Evolutionary conservation across 2,888 invertebrate genomes (phyloP).

Genomic region (Drymonia ruficornis): DNA sequence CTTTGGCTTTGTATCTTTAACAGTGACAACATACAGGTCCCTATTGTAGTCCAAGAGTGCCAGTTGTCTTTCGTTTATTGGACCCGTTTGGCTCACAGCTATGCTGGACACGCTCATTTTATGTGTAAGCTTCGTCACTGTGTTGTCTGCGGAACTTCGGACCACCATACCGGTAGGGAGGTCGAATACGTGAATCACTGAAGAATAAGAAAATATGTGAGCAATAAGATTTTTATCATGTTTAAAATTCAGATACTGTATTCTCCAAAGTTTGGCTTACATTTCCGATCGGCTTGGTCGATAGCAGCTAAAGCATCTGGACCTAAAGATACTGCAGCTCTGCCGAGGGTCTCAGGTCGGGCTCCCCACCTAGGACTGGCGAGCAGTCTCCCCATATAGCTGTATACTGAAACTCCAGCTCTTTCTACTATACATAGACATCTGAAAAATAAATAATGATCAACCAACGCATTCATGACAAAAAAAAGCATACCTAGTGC

Average conservation of each 20-base stretch:
- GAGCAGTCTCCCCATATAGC: conserved; percentile 95
- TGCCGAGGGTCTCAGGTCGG: conserved; percentile 91
- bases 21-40: conserved; percentile 93
- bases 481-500: background rate
- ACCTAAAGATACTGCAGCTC: conserved; percentile 91
- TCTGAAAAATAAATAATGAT: conserved; percentile 82
- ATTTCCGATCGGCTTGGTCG: conserved; percentile 93
- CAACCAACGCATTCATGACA: background rate
- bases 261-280: conserved; percentile 70
- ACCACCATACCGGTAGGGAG: conserved; percentile 87
- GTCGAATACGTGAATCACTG: conserved; percentile 94
- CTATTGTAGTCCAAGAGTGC: conserved; percentile 95
- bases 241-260: too few relatives aligned
- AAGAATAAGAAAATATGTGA: conserved; percentile 27
- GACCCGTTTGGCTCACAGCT: conserved; percentile 93
- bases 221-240: too few relatives aligned
- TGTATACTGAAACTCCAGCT: conserved; percentile 93
- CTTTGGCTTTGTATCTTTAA: conserved; percentile 87
- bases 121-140: conserved; percentile 90
- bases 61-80: conserved; percentile 90
- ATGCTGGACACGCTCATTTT: conserved; percentile 92
- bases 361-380: conserved; percentile 95
- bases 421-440: conserved; percentile 96
- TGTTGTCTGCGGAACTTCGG: conserved; percentile 88
- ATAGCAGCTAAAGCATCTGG: conserved; percentile 94